Evolutionary conservation across 1,140 invertebrate genomes (phyloP).

Genomic region (Steinernema feltiae): DNA sequence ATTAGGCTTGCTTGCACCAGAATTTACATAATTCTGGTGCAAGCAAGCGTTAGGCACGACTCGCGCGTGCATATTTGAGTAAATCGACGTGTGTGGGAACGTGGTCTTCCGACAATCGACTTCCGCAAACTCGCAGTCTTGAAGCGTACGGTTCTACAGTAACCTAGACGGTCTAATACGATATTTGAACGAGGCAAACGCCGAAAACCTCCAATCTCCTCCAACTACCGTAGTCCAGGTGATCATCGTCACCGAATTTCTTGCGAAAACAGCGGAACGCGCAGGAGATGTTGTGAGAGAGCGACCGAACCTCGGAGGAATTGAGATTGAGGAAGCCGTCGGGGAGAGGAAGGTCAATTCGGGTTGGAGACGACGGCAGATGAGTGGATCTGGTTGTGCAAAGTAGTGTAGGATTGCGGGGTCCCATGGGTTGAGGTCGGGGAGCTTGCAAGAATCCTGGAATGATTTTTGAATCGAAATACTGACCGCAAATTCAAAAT

Average conservation of each 20-base stretch:
- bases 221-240: conserved; percentile 37
- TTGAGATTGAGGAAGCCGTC: conserved; percentile 22
- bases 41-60: conserved; percentile 35
- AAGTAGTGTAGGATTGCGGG: conserved; percentile 34
- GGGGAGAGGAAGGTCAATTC: conserved; percentile 39
- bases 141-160: conserved; percentile 35
- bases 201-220: conserved; percentile 27
- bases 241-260: conserved; percentile 31
- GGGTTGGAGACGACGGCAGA: conserved; percentile 28
- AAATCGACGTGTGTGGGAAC: conserved; percentile 30
- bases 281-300: conserved; percentile 21
- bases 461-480: not conserved
- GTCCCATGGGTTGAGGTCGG: conserved; percentile 45
- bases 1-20: conserved; percentile 19
- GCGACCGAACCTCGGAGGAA: conserved; percentile 3
- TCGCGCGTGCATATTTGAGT: conserved; percentile 41
- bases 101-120: conserved; percentile 32
- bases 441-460: conserved; percentile 35
- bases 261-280: conserved; percentile 46
- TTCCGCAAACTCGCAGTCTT: conserved; percentile 46
- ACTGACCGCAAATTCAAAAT: no score
- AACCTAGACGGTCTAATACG: not conserved
- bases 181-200: not conserved
- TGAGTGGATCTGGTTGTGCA: conserved; percentile 20
- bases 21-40: no score